Conservation (phyloP, 2,797 vertebrate genomes). For the Hippoglossus hippoglossus region DNA sequence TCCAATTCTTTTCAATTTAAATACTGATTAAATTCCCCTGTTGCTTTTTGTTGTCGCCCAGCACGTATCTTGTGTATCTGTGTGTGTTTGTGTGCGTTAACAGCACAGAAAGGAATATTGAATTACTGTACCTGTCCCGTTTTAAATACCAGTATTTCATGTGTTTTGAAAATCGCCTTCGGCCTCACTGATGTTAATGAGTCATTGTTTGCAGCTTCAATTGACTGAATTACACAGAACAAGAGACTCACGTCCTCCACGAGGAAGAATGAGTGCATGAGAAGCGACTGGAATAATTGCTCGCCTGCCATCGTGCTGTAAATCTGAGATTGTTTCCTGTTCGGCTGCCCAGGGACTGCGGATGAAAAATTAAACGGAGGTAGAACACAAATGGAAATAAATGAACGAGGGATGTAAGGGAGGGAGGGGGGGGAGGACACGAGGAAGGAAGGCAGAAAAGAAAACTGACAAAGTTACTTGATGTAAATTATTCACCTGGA, state of each 20-base stretch:
- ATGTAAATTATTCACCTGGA: too few species aligned
- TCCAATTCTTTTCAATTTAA: constrained; percentile 72
- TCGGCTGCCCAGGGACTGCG: constrained; percentile 17
- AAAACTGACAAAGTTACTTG: too few species aligned
- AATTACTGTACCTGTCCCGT: constrained; percentile 40
- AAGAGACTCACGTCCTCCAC: constrained; percentile 12
- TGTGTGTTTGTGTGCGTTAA: neutral
- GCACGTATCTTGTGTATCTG: neutral
- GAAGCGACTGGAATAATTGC: constrained; percentile 14
- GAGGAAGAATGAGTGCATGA: constrained; percentile 13
- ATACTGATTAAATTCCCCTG: constrained; percentile 63
- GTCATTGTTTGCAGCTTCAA: constrained; percentile 44
- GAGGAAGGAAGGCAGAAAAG: too few species aligned
- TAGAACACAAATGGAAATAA: constrained; percentile 38
- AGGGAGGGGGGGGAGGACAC: too few species aligned
- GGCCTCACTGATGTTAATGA: constrained; percentile 38
- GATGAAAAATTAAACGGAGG: constrained; percentile 35
- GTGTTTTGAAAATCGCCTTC: constrained; percentile 26
- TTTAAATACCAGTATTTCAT: constrained; percentile 41
- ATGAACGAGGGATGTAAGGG: constrained; percentile 2
- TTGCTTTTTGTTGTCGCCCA: constrained; percentile 37
- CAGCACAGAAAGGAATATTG: constrained; percentile 31
- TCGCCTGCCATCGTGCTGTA: constrained; percentile 9
- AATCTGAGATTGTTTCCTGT: constrained; percentile 45
- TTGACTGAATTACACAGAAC: too few species aligned